Evolutionary conservation across 2,113 vertebrate species (phyloP).

Genomic region (Hemiscyllium ocellatum): DNA sequence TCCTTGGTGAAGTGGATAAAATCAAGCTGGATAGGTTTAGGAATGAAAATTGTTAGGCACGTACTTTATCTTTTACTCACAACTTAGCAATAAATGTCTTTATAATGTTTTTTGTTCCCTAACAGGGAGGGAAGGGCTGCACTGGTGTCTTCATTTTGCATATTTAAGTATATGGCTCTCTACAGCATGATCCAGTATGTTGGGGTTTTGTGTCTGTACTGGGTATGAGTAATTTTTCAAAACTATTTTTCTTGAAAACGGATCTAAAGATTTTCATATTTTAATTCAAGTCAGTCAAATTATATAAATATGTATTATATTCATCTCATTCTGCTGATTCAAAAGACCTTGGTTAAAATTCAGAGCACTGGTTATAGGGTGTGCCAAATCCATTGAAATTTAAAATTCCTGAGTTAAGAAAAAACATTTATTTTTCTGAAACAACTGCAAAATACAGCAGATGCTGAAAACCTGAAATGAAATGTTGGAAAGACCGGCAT

Average conservation of each 20-base stretch:
- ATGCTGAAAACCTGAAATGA: not conserved
- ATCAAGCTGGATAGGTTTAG: not conserved
- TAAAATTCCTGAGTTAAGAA: not conserved
- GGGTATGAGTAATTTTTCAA: conserved; percentile 52
- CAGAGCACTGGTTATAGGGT: not conserved
- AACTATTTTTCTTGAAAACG: not conserved
- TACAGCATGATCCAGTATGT: conserved; percentile 69
- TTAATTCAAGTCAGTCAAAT: not conserved
- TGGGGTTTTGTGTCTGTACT: conserved; percentile 68
- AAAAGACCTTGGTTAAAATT: conserved; percentile 1
- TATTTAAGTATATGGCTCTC: conserved; percentile 74
- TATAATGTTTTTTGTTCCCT: conserved; percentile 35
- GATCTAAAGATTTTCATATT: not conserved
- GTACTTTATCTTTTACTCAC: not conserved
- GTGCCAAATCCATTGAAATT: not conserved
- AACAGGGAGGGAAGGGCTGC: conserved; percentile 67
- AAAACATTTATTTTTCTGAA: not conserved
- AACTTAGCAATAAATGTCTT: not conserved
- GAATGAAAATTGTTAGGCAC: not conserved
- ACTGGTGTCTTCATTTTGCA: conserved; percentile 66
- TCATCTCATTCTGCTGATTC: not conserved
- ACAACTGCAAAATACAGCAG: not conserved
- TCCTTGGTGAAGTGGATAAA: not conserved
- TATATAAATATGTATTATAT: not conserved
- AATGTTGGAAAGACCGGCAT: not conserved